These are phyloP conservation scores for Agyllia agylla DNA, from an alignment of 2,888 invertebrate genomes.

Conservation along the genomic window DNA sequence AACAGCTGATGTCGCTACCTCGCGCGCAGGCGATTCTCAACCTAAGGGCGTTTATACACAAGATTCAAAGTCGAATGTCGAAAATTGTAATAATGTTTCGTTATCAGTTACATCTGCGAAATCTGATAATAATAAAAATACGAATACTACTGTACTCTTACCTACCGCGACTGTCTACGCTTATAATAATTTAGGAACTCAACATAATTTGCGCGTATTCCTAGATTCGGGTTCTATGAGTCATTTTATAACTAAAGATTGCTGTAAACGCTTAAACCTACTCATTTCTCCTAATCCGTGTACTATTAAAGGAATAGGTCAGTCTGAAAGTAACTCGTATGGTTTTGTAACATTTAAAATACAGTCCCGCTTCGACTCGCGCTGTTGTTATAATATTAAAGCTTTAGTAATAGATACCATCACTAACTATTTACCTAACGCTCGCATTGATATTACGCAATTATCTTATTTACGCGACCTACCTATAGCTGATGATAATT, in stretches of 20 bases:
- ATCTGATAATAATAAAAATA: not conserved
- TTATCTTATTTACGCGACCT: not conserved
- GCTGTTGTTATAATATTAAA: not conserved
- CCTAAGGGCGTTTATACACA: not conserved
- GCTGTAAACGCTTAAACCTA: not conserved
- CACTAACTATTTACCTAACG: not conserved
- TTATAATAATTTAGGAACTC: not conserved
- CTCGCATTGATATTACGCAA: not conserved
- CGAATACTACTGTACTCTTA: not conserved
- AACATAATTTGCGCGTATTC: not conserved
- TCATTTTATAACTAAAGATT: not conserved
- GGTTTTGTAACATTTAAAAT: not conserved
- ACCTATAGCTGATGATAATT: not conserved
- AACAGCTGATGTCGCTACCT: not conserved
- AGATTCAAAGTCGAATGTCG: not conserved
- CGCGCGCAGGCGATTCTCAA: not conserved
- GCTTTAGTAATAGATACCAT: not conserved
- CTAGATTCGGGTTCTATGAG: not conserved
- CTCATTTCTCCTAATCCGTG: not conserved
- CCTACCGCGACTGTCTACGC: not conserved
- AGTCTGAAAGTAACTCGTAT: not conserved
- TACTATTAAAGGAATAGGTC: not conserved
- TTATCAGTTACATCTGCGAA: not conserved
- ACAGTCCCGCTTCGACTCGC: not conserved
- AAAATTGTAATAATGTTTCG: not conserved